Evolutionary conservation across 2,888 invertebrate genomes (phyloP), one percentile per base, ranked within the genome.

Genomic region (Oscheius sp.): DNA sequence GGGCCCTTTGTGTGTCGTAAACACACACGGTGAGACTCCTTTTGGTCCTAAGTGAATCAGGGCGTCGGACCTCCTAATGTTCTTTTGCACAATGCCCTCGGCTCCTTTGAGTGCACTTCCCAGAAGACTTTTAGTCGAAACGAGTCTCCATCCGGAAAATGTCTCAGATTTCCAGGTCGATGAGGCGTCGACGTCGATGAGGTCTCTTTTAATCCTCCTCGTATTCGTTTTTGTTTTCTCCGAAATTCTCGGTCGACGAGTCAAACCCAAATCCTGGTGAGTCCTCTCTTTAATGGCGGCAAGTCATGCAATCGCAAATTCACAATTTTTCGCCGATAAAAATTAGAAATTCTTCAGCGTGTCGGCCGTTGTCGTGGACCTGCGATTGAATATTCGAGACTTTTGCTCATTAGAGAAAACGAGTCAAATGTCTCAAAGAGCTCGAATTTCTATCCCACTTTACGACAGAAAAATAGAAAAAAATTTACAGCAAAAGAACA

Each of bases 401-500:
- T 48, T 23, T 55, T 55, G 34, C 34, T 55, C 20, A 34, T 34
- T 55, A 34, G 55, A 10, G 33, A 34, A 34, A 17, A 20, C 6
- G 53, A 12, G 23, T n/a, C 25, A 12, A 42, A 15, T 15, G n/a
- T n/a, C n/a, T n/a, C n/a, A n/a, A n/a, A n/a, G n/a, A n/a, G 25
- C 12, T 48, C 25, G 48, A 23, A 48, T 12, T 25, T 48, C 25
- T 20, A 25, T 20, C 48, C 25, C 25, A 8, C 52, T 31, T 31
- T 29, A 15, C 15, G 20, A 46, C 6, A 8, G 10, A 46, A 8
- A 20, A 25, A 23, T 8, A 50, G 2, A 23, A 2, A 3, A 17
- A 2, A 10, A 2, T 55, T 58, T 84, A 46, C 75, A 85, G 85
- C 70, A 85, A 85, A 61, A 68, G 83, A 48, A 85, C 85, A 12